Evolutionary conservation across 37 sponge, comb jelly and placozoan species (phyloP).

Genomic region (Lycopodina hypogea): DNA sequence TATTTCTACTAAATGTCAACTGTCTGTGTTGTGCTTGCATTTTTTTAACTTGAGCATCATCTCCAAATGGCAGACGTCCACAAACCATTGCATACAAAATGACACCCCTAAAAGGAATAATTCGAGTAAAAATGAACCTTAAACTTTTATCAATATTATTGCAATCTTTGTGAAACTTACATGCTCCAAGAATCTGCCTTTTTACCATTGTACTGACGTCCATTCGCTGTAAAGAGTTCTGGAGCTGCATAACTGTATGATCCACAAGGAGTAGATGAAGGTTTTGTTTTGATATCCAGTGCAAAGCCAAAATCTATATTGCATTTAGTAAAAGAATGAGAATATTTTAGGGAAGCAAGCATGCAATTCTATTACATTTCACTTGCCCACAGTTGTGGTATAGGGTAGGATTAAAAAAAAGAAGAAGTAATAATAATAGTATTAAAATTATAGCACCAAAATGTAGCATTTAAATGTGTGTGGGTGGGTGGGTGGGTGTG

Average conservation of each 20-base stretch:
- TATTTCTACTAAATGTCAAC: constrained; percentile 37
- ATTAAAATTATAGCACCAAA: no score
- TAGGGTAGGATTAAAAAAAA: neutral
- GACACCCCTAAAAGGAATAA: constrained; percentile 62
- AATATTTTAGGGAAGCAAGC: neutral
- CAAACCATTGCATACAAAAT: constrained; percentile 91
- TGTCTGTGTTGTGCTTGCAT: constrained; percentile 20
- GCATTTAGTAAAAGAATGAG: neutral
- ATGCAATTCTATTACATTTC: no score
- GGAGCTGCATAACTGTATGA: constrained; percentile 94
- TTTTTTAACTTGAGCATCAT: constrained; percentile 61
- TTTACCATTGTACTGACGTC: constrained; percentile 74
- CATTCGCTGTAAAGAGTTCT: constrained; percentile 63
- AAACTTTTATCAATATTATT: neutral
- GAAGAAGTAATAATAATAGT: no score
- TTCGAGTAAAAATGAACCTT: neutral
- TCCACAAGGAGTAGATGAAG: constrained; percentile 81
- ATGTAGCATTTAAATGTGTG: no score
- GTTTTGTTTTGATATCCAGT: constrained; percentile 3
- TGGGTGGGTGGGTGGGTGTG: no score
- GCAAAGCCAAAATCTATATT: constrained; percentile 94
- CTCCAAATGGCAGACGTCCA: constrained; percentile 90
- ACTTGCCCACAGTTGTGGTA: neutral
- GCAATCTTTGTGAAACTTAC: constrained; percentile 28
- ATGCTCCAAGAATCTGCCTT: constrained; percentile 93